Percentiles rank a stretch among this genome's conserved stretches.
These are phyloP conservation scores for Acanthurus tractus DNA, from an alignment of 2,797 vertebrate species.

Conservation along the genomic window DNA sequence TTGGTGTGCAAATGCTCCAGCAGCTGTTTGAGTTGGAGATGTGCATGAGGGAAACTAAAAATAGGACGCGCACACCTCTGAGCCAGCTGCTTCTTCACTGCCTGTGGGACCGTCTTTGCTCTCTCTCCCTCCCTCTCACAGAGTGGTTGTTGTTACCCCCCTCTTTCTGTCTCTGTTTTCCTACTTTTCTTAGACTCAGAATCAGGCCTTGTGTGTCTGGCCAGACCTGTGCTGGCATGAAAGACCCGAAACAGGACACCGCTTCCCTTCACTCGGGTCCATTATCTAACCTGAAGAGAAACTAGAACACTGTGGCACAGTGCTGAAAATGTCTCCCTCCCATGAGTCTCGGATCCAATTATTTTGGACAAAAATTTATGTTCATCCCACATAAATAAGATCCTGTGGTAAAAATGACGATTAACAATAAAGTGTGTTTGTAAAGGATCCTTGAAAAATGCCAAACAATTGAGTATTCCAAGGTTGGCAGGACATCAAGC, in stretches of 20 bases:
- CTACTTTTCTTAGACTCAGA: slow-evolving; percentile 48
- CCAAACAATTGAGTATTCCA: slow-evolving; percentile 35
- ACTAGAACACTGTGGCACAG: slow-evolving; percentile 52
- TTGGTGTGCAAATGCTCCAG: slow-evolving; percentile 71
- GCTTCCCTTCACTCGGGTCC: slow-evolving; percentile 37
- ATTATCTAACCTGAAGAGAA: slow-evolving; percentile 69
- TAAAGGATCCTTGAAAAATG: slow-evolving; percentile 29
- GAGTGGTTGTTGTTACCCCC: slow-evolving; percentile 32
- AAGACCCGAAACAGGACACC: slow-evolving; percentile 67
- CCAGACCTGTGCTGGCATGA: slow-evolving; percentile 50
- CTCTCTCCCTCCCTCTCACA: slow-evolving; percentile 45
- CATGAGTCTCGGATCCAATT: slow-evolving; percentile 40
- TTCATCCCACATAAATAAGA: slow-evolving; percentile 36
- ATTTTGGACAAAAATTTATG: slow-evolving; percentile 44
- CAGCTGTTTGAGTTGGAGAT: slow-evolving; percentile 82
- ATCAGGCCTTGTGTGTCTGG: slow-evolving; percentile 55
- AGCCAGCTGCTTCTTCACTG: slow-evolving; percentile 83
- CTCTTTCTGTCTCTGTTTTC: slow-evolving; percentile 21
- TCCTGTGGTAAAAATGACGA: slow-evolving; percentile 26
- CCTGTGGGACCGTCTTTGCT: slow-evolving; percentile 72
- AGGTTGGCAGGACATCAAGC: slow-evolving; percentile 48
- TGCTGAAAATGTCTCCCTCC: slow-evolving; percentile 49
- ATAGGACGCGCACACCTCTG: slow-evolving; percentile 81
- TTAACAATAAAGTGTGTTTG: slow-evolving; percentile 27
- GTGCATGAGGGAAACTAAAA: slow-evolving; percentile 81